Conservation (phyloP, 2,113 vertebrate species). For the Urocolius indicus region DNA sequence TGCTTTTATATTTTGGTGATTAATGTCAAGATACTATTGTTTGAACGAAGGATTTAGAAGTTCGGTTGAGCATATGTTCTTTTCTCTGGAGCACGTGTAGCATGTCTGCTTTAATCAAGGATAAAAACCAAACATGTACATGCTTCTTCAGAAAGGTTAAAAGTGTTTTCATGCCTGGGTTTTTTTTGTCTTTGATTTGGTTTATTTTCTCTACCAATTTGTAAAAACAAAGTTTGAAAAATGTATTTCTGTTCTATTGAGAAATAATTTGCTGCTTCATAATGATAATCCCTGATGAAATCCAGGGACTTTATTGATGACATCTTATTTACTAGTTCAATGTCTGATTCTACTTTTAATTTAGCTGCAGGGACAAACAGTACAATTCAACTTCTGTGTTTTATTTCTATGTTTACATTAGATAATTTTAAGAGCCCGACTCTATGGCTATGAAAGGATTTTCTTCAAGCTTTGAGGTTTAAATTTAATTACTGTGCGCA, state of each 20-base stretch:
- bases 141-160: background rate
- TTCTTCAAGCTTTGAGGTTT: background rate
- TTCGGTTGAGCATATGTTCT: background rate
- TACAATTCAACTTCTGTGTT: background rate
- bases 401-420: background rate
- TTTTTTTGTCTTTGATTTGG: background rate
- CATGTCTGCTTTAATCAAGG: background rate
- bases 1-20: background rate
- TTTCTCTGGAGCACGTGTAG: background rate
- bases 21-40: background rate
- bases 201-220: background rate
- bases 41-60: background rate
- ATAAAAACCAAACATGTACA: background rate
- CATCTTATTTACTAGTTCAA: background rate
- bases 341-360: background rate
- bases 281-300: constrained; percentile 19
- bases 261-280: constrained; percentile 24
- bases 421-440: background rate
- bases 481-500: background rate
- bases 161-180: background rate
- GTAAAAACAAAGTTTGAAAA: background rate
- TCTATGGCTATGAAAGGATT: background rate
- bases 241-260: background rate
- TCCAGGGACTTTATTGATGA: background rate
- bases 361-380: background rate